Conservation (phyloP, 2,113 vertebrate genomes). For the Helogale parvula region DNA sequence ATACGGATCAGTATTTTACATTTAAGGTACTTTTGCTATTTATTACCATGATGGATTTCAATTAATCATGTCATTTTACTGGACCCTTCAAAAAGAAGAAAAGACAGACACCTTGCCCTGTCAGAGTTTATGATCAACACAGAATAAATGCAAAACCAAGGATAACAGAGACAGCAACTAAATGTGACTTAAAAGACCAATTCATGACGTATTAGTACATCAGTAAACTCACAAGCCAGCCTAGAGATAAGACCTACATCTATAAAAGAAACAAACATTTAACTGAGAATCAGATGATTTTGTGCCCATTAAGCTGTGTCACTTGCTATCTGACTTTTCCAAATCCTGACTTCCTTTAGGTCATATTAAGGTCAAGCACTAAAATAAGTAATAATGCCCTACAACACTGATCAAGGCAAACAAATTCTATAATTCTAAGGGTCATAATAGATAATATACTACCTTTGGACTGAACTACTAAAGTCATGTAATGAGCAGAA, state of each 20-base stretch:
- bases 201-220: not conserved
- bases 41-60: not conserved
- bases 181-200: constrained; percentile 32
- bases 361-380: constrained; percentile 14
- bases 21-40: constrained; percentile 31
- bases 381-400: not conserved
- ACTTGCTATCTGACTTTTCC: not conserved
- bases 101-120: not conserved
- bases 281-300: constrained; percentile 26
- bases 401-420: constrained; percentile 8
- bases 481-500: constrained; percentile 97
- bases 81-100: not conserved
- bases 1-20: not conserved
- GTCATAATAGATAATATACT: constrained; percentile 47
- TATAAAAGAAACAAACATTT: not conserved
- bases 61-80: constrained; percentile 21
- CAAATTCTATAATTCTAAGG: constrained; percentile 29
- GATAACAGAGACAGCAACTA: constrained; percentile 4
- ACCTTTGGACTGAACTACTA: constrained; percentile 98
- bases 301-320: not conserved
- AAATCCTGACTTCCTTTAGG: constrained; percentile 23
- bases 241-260: not conserved
- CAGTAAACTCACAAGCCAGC: not conserved
- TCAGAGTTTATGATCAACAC: constrained; percentile 24
- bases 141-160: constrained; percentile 50